Conservation (phyloP, 1,140 invertebrate genomes). For the Drosophila carrolli region DNA sequence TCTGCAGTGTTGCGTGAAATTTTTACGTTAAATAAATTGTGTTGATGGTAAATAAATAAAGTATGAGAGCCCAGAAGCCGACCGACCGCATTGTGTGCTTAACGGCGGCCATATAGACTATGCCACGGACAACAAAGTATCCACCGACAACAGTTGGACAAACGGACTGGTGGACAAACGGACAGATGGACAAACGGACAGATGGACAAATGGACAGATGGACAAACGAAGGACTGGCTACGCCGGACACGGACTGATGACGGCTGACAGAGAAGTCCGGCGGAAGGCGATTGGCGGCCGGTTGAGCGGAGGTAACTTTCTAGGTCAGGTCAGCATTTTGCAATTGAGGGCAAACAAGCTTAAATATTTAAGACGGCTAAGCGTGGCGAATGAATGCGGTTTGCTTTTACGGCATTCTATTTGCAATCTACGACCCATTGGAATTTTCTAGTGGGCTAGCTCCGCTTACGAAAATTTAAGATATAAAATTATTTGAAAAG, state of each 20-base stretch:
- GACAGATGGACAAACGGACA: conserved; percentile 2
- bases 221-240: conserved; percentile 20
- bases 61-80: conserved; percentile 39
- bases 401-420: conserved; percentile 44
- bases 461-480: background rate
- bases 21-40: conserved; percentile 64
- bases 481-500: conserved; percentile 12
- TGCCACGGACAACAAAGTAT: conserved; percentile 10
- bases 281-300: conserved; percentile 35
- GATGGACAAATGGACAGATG: conserved; percentile 7
- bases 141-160: conserved; percentile 1
- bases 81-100: conserved; percentile 46
- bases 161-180: conserved; percentile 1
- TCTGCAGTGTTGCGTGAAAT: conserved; percentile 46
- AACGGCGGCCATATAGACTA: conserved; percentile 26
- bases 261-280: conserved; percentile 11
- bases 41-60: conserved; percentile 61
- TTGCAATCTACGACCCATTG: conserved; percentile 23
- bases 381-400: conserved; percentile 23
- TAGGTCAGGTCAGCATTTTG: conserved; percentile 58
- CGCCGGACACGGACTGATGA: conserved; percentile 11
- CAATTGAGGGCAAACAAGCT: conserved; percentile 47
- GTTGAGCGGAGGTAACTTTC: conserved; percentile 35
- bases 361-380: conserved; percentile 57
- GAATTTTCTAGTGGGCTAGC: conserved; percentile 16